Evolutionary conservation across 1,140 invertebrate species (phyloP).

Genomic region (Drosophila nigrodunni): DNA sequence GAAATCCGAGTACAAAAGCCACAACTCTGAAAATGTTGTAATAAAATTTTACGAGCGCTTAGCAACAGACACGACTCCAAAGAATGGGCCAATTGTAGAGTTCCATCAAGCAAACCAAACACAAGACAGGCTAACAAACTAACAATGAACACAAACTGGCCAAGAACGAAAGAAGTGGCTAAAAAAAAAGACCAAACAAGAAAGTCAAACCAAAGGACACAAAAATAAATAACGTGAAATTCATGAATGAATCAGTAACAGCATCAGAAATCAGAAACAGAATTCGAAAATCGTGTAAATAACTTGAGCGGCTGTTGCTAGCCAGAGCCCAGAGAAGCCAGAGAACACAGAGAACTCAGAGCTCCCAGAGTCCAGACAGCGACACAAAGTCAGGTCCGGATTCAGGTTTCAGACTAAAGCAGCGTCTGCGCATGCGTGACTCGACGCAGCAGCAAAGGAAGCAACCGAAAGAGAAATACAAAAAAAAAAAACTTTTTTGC

Average conservation of each 20-base stretch:
- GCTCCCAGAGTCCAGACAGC: background rate
- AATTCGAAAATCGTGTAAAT: slow-evolving; percentile 58
- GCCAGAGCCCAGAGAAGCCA: slow-evolving; percentile 23
- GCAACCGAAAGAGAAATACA: background rate
- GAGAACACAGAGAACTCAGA: background rate
- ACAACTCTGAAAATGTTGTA: slow-evolving; percentile 52
- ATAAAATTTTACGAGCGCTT: slow-evolving; percentile 74
- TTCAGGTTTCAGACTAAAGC: slow-evolving; percentile 9
- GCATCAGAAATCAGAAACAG: slow-evolving; percentile 20
- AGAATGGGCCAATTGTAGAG: slow-evolving; percentile 4
- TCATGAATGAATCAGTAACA: slow-evolving; percentile 76
- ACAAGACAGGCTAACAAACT: slow-evolving; percentile 34
- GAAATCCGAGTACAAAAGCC: slow-evolving; percentile 26
- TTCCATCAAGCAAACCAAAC: slow-evolving; percentile 2
- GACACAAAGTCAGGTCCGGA: slow-evolving; percentile 30
- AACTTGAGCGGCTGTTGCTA: slow-evolving; percentile 55
- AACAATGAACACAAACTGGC: slow-evolving; percentile 13
- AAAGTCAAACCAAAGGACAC: slow-evolving; percentile 47
- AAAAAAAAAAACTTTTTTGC: slow-evolving; percentile 30
- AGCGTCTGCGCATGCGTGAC: slow-evolving; percentile 66
- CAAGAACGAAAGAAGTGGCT: slow-evolving; percentile 15
- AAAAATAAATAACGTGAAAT: slow-evolving; percentile 74
- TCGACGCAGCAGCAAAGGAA: slow-evolving; percentile 41
- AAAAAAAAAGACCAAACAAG: slow-evolving; percentile 20
- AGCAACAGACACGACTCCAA: slow-evolving; percentile 61